Evolutionary conservation across 2,797 vertebrate species (phyloP).

Genomic region (Arnoldichthys spilopterus): DNA sequence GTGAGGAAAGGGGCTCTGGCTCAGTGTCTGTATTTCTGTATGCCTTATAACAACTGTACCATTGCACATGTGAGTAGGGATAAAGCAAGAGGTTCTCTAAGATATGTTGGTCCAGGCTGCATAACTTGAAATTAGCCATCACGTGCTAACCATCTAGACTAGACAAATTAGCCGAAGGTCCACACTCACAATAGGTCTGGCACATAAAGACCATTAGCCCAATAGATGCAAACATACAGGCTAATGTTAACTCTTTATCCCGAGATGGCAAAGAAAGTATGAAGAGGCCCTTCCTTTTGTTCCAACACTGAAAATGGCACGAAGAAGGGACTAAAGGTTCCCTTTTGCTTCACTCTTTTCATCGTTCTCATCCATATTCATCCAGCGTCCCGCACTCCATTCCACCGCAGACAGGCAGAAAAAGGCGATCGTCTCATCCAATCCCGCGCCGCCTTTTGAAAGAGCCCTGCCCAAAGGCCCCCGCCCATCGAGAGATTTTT

Average conservation of each 20-base stretch:
- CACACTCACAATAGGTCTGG: slow-evolving; percentile 30
- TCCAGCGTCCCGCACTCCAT: slow-evolving; percentile 66
- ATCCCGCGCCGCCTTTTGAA: slow-evolving; percentile 64
- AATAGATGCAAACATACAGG: slow-evolving; percentile 37
- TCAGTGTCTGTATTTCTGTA: slow-evolving; percentile 29
- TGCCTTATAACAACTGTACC: not conserved
- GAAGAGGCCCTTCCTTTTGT: slow-evolving; percentile 66
- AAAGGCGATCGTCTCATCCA: slow-evolving; percentile 68
- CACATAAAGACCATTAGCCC: slow-evolving; percentile 38
- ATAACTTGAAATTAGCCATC: slow-evolving; percentile 17
- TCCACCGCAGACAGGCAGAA: slow-evolving; percentile 62
- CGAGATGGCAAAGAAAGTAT: slow-evolving; percentile 9
- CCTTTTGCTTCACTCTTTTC: slow-evolving; percentile 70
- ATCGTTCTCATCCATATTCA: slow-evolving; percentile 80
- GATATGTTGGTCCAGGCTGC: not conserved
- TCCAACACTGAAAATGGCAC: slow-evolving; percentile 59
- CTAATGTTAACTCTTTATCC: slow-evolving; percentile 20
- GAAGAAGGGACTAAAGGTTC: slow-evolving; percentile 55
- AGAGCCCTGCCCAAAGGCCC: slow-evolving; percentile 64
- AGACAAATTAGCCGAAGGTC: slow-evolving; percentile 12
- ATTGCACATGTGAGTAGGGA: not conserved
- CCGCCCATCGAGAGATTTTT: slow-evolving; percentile 66
- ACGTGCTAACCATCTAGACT: slow-evolving; percentile 25
- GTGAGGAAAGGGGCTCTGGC: slow-evolving; percentile 65
- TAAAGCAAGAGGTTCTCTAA: not conserved